Base-by-base conservation (phyloP, 2,888 invertebrate species). In the Aphidoletes aphidimyza region DNA sequence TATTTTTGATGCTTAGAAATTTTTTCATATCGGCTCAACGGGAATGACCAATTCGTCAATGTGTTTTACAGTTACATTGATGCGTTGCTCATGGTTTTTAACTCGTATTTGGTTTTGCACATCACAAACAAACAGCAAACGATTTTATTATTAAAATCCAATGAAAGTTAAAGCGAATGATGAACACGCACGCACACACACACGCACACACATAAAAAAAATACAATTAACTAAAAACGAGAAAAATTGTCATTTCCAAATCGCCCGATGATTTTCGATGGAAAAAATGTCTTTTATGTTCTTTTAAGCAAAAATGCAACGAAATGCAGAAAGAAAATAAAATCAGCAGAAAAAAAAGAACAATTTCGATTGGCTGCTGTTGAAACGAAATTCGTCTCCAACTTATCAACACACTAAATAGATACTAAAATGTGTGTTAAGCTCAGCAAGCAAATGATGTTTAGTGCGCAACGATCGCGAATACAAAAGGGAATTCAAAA, bases 1-100 rank as follows among this genome's bases (percentile, higher is more conserved):
- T n/a, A n/a, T 81, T 81, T 37, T 81, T 81, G 9, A 37, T 81
- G n/a, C 37, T 81, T 81, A 81, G 26, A 81, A 81, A 81, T 81
- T 81, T 81, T 81, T 81, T 81, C 81, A 81, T 81, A 81, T 81
- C 54, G 54, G 22, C 22, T n/a, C 6, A 22, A 22, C 3, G n/a
- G n/a, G n/a, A n/a, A n/a, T 22, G n/a, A 81, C 22, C 37, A 37
- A 78, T 36, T 36, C 78, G 36, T 17, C 37, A 81, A 81, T 37
- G 34, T 30, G 34, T 1, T 22, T 54, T 22, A 54, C 6, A 26
- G 1, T 54, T 22, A 54, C 54, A 54, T 54, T 54, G 22, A 54
- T 54, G 17, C 22, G 11, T 54, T 54, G 54, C 54, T 54, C 54
- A 54, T 54, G 49, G 11, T 19, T 49, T 19, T 9, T 19, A 19